phyloP scores from a whole-genome alignment of 1,140 invertebrate species.

The Acromyrmex charruanus region DNA sequence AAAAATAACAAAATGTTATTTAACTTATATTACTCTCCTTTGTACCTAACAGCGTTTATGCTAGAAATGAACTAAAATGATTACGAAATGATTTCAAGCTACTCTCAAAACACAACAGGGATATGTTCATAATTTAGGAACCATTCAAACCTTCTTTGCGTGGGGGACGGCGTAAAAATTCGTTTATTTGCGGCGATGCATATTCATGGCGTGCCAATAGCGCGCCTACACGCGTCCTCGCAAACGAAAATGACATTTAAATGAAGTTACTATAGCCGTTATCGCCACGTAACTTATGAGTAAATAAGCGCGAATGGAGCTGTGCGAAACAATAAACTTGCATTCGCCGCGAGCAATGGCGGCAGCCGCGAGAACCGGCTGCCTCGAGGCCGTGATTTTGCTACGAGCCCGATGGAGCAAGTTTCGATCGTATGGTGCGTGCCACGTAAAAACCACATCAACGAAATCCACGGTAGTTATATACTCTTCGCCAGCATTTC shows the following conservation, averaged over 20 bases:
- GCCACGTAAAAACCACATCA: neutral
- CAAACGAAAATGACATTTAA: slow-evolving; percentile 47
- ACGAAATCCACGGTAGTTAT: neutral
- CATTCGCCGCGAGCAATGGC: neutral
- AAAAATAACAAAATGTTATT: too few species aligned
- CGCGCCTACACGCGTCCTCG: neutral
- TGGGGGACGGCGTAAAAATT: slow-evolving; percentile 10
- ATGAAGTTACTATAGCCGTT: slow-evolving; percentile 16
- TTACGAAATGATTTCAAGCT: neutral
- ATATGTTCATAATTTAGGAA: slow-evolving; percentile 29
- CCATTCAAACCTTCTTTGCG: neutral
- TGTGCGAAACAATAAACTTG: slow-evolving; percentile 32
- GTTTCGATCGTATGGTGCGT: slow-evolving; percentile 9
- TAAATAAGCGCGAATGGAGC: slow-evolving; percentile 45
- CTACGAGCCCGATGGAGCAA: neutral
- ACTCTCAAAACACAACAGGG: neutral
- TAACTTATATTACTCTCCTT: too few species aligned
- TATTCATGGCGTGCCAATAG: slow-evolving; percentile 28
- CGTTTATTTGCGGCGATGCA: slow-evolving; percentile 23
- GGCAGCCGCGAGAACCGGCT: neutral
- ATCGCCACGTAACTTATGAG: slow-evolving; percentile 27
- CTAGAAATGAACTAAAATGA: neutral
- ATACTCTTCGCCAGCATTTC: neutral
- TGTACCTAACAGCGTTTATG: neutral
- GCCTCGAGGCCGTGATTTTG: neutral